Base-by-base conservation (phyloP, 2,113 vertebrate genomes). In the Dasyprocta punctata region DNA sequence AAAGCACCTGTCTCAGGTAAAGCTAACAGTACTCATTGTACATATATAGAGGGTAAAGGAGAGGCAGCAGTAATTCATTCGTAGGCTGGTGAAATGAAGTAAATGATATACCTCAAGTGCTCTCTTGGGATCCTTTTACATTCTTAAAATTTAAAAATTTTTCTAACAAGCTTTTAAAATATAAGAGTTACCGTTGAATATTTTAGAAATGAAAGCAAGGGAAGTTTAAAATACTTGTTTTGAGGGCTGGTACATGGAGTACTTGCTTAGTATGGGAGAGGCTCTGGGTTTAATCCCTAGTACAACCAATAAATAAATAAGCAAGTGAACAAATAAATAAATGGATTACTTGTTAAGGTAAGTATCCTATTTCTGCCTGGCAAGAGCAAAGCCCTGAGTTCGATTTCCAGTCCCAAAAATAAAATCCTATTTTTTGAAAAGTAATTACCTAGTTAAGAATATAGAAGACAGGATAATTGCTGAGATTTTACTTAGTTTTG, bases 201-300 rank as follows among this genome's bases (percentile, higher is more conserved):
- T 67, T 80, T 89, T 93, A 91, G 10, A 90, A 75, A 82, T 75
- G 80, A 95, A 95, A 94, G 38, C 44, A 93, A 89, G 3, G 47
- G 30, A 90, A n/a, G 26, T 52, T 63, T 5, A 86, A 90, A 78
- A 69, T 82, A 96, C 26, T 84, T n/a, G n/a, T 92, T 78, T 47
- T 30, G 44, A 49, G 75, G 13, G 28, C 44, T 78, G 6, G 28
- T 78, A 49, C 44, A 13, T 17, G 30, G 47, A 49, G 13, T 49
- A 49, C 44, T 78, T 28, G 44, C 24, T 77, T 49, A 78, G 44
- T 14, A 33, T 49, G 28, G 28, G 44, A 78, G 26, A 33, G 44
- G 44, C 28, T 78, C 28, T 78, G 44, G 13, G 28, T 17, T 49
- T 49, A 33, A 33, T 78, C 44, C 12, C 26, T 49, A 49, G 44